Base-by-base conservation (phyloP, 2,888 invertebrate genomes). In the Mythimna albipuncta region DNA sequence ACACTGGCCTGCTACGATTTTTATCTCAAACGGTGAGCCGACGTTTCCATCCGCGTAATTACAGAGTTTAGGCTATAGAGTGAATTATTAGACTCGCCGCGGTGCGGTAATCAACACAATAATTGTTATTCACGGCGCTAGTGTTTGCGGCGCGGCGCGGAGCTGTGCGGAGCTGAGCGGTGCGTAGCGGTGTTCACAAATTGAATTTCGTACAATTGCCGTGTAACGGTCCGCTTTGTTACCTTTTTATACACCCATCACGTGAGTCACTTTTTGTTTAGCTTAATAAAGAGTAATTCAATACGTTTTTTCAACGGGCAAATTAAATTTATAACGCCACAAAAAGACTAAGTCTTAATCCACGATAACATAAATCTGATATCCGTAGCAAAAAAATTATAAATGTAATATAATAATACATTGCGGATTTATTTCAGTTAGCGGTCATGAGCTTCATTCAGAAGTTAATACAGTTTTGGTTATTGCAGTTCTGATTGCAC, bases 21-120 rank as follows among this genome's bases (percentile, higher is more conserved):
- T 92, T 94, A 95, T 95, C 95, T 94, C 93, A 93, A 95, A 94
- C 95, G 93, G 94, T 93, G 93, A 94, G 94, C 95, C 94, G 94
- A 91, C 94, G 91, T 93, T 94, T 93, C 94, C 93, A 93, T 93
- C 92, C 92, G 83, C 92, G 93, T 96, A 96, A 96, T 96, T 95
- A 96, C 94, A 94, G 93, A 95, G 94, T 95, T 96, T 95, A 95
- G 93, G 89, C 91, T 89, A 90, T 92, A 90, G 92, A 95, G 95
- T 95, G 95, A 96, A 96, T 95, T 95, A 96, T 96, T 95, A 95
- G 93, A 93, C 91, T 90, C 91, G 91, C 90, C 91, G 91, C 90
- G 88, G 90, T 89, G 91, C 91, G 91, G 94, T 94, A 95, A 96
- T 96, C 95, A 91, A 91, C 90, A 90, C 87, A 94, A 95, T 95